Evolutionary conservation across 2,888 invertebrate species (phyloP).

Genomic region (Laothoe populi): DNA sequence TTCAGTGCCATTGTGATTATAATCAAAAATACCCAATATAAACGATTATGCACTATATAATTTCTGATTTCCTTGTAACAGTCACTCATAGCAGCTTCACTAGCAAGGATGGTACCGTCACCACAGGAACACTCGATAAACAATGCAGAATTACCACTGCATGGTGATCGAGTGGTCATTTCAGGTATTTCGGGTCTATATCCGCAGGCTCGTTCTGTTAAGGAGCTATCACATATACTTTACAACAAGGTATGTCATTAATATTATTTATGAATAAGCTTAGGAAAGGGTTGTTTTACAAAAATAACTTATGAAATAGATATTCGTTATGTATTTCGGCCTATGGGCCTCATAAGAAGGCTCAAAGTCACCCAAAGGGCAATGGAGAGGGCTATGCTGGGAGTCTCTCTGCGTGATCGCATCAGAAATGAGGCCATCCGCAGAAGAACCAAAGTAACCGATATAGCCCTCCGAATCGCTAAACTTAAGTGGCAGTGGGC

Average conservation of each 20-base stretch:
- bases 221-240: constrained; percentile 53
- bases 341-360: no score
- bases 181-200: constrained; percentile 60
- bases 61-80: not conserved
- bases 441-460: no score
- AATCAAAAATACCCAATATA: no score
- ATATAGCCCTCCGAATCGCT: no score
- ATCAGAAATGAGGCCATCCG: no score
- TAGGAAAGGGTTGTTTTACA: no score
- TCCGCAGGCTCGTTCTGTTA: constrained; percentile 47
- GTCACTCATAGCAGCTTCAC: not conserved
- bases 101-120: not conserved
- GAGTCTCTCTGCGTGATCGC: no score
- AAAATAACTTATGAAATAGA: no score
- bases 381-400: no score
- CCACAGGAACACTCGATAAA: not conserved
- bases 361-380: no score
- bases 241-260: constrained; percentile 57
- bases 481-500: no score
- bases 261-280: not conserved
- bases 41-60: not conserved
- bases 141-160: not conserved
- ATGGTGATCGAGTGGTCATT: constrained; percentile 50
- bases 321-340: no score
- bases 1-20: not conserved